Evolutionary conservation across 2,797 vertebrate species (phyloP).

Genomic region (Pogoniulus pusillus): DNA sequence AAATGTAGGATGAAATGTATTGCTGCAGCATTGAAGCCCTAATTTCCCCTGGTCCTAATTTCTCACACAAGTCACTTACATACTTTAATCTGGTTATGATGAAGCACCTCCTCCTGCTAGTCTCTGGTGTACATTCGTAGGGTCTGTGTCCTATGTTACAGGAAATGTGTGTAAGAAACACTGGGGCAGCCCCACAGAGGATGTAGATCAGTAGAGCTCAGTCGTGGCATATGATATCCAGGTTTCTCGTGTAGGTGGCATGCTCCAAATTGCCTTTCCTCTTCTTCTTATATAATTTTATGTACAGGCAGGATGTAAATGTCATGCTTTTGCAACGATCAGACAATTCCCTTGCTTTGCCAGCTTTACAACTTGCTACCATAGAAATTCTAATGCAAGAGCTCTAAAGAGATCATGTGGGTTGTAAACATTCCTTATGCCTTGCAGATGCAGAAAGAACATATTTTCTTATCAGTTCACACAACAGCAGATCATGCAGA

Average conservation of each 20-base stretch:
- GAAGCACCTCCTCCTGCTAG: background rate
- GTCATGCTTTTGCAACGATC: background rate
- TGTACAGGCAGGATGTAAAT: background rate
- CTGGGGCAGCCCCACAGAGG: background rate
- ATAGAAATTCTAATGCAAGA: background rate
- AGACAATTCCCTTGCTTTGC: background rate
- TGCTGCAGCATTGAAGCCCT: background rate
- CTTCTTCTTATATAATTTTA: background rate
- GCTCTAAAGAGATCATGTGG: background rate
- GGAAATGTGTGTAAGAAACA: background rate
- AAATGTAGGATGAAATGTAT: background rate
- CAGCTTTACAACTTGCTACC: background rate
- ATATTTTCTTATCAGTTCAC: slow-evolving; percentile 12
- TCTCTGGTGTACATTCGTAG: background rate
- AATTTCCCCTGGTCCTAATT: background rate
- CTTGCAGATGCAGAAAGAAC: background rate
- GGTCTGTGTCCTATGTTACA: background rate
- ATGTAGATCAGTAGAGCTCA: background rate
- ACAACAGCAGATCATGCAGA: slow-evolving; percentile 17
- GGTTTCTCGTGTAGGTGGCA: background rate
- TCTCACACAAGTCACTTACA: background rate
- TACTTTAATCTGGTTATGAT: background rate
- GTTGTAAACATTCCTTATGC: background rate
- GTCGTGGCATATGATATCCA: background rate
- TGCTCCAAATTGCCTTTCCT: background rate